Evolutionary conservation across 2,888 invertebrate genomes (phyloP).

Genomic region (Timandra comae): DNA sequence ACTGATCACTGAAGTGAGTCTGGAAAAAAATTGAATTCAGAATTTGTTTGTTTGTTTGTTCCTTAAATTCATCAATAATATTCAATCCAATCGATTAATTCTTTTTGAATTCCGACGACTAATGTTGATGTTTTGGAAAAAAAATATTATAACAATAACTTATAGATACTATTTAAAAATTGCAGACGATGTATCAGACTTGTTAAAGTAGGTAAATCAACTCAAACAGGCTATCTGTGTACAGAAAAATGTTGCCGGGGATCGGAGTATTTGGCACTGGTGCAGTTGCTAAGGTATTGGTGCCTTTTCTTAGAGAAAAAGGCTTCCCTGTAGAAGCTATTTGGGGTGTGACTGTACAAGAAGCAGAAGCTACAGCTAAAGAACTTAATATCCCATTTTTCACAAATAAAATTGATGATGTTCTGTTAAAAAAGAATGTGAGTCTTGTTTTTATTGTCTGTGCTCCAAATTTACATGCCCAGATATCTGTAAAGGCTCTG

Average conservation of each 20-base stretch:
- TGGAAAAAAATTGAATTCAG: no score
- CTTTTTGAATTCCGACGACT: no score
- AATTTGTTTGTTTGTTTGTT: no score
- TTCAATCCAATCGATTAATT: no score
- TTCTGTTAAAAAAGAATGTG: slow-evolving; percentile 93
- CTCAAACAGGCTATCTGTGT: no score
- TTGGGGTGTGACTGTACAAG: slow-evolving; percentile 91
- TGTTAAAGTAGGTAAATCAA: not conserved
- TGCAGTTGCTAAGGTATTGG: slow-evolving; percentile 88
- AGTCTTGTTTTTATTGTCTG: slow-evolving; percentile 96
- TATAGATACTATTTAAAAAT: no score
- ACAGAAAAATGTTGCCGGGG: slow-evolving; percentile 91
- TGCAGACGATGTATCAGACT: not conserved
- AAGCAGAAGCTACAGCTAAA: slow-evolving; percentile 85
- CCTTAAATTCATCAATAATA: no score
- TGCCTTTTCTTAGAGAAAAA: slow-evolving; percentile 92
- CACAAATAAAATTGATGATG: slow-evolving; percentile 95
- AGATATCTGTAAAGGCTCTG: slow-evolving; percentile 96
- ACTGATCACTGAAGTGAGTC: no score
- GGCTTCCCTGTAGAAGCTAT: slow-evolving; percentile 96
- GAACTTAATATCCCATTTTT: slow-evolving; percentile 91
- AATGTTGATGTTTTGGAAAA: no score
- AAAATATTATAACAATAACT: no score
- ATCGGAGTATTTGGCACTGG: slow-evolving; percentile 97
- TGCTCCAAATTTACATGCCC: slow-evolving; percentile 94